Evolutionary conservation across 92 coral and sea anemone species (phyloP).

Genomic region (Umimayanthus kanabou): DNA sequence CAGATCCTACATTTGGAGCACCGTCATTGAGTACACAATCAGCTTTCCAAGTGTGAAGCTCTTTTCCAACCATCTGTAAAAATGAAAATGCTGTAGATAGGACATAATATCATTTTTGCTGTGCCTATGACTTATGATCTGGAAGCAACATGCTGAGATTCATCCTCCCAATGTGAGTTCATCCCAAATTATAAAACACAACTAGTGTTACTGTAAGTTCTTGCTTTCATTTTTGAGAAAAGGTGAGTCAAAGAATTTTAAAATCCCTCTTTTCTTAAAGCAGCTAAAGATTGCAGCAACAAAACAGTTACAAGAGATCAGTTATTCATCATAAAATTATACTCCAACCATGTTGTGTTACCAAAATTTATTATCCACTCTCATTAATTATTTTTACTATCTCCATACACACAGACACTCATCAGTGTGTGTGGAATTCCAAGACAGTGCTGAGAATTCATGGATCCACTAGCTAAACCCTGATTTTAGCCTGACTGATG

Average conservation of each 20-base stretch:
- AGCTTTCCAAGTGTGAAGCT: conserved; percentile 95
- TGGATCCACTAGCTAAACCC: background rate
- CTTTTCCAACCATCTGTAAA: conserved; percentile 73
- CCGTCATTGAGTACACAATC: conserved; percentile 99
- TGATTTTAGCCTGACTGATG: too few relatives aligned
- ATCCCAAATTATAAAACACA: too few relatives aligned
- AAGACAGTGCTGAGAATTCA: too few relatives aligned
- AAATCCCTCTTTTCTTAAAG: too few relatives aligned
- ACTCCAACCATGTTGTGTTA: background rate
- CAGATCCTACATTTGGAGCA: conserved; percentile 96
- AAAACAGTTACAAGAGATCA: too few relatives aligned
- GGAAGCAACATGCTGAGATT: background rate
- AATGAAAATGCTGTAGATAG: background rate
- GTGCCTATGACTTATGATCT: background rate
- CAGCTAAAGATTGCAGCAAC: too few relatives aligned
- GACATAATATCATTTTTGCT: background rate
- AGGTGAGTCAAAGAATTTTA: background rate
- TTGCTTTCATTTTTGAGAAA: too few relatives aligned
- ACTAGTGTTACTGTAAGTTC: background rate
- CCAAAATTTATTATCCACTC: background rate
- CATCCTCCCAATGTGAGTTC: too few relatives aligned
- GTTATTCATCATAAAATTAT: too few relatives aligned
- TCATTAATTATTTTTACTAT: too few relatives aligned
- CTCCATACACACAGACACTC: background rate
- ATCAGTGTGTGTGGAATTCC: background rate